phyloP scores from a whole-genome alignment of 2,888 invertebrate species.

The Megaustenia siamemsis region DNA sequence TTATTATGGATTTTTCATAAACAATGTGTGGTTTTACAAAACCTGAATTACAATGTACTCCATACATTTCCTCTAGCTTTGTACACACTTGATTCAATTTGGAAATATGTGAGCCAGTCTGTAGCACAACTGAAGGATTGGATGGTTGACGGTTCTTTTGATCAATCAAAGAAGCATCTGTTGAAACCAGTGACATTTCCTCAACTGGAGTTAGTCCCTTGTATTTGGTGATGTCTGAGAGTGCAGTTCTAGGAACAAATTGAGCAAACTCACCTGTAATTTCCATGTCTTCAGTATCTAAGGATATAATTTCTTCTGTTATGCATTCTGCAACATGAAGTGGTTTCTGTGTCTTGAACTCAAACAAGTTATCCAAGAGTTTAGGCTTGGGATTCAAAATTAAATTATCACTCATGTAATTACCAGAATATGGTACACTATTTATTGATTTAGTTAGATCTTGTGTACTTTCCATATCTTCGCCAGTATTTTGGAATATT shows the following conservation, averaged over 20 bases:
- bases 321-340: neutral
- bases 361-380: conserved; percentile 28
- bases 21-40: neutral
- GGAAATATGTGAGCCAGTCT: neutral
- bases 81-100: neutral
- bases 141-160: neutral
- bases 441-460: neutral
- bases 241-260: neutral
- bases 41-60: neutral
- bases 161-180: conserved; percentile 24
- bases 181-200: conserved; percentile 39
- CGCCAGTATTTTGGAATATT: neutral
- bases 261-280: conserved; percentile 20
- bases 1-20: neutral
- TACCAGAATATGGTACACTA: too few relatives aligned
- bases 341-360: neutral
- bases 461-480: conserved; percentile 25
- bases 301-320: neutral
- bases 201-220: conserved; percentile 32
- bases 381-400: conserved; percentile 1
- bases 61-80: conserved; percentile 5
- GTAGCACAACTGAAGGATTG: neutral
- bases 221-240: conserved; percentile 30
- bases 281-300: conserved; percentile 37
- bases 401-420: neutral